Evolutionary conservation across 1,140 invertebrate genomes (phyloP).

Genomic region (Harlomillsia oculata): DNA sequence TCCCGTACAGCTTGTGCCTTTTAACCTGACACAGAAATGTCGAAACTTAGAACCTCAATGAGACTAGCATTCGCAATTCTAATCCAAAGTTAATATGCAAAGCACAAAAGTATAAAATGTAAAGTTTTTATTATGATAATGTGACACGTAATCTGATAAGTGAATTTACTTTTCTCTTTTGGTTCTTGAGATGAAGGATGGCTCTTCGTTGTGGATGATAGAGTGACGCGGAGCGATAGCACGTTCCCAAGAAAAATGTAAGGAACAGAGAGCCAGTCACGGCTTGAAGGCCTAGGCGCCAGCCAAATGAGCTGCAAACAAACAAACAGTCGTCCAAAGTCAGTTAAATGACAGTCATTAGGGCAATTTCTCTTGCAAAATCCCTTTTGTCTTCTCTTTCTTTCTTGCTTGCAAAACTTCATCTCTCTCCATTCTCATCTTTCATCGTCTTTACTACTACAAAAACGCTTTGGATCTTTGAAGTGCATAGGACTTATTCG

Average conservation of each 20-base stretch:
- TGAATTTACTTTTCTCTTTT: conserved; percentile 68
- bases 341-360: background rate
- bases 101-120: too few species aligned
- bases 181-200: conserved; percentile 81
- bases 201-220: conserved; percentile 81
- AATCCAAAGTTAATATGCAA: too few species aligned
- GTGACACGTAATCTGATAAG: too few species aligned
- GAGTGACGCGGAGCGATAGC: conserved; percentile 77
- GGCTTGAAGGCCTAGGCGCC: conserved; percentile 73
- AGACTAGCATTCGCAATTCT: too few species aligned
- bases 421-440: background rate
- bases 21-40: too few species aligned
- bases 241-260: conserved; percentile 76
- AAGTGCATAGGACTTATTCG: background rate
- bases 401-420: background rate
- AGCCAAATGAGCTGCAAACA: conserved; percentile 65
- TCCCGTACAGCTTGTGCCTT: too few species aligned
- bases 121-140: too few species aligned
- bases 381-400: background rate
- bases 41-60: too few species aligned
- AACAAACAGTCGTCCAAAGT: conserved; percentile 4
- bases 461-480: background rate
- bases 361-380: background rate
- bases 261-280: conserved; percentile 72
- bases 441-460: background rate